Conservation (phyloP, 92 coral and sea anemone genomes). For the Pocillopora meandrina region DNA sequence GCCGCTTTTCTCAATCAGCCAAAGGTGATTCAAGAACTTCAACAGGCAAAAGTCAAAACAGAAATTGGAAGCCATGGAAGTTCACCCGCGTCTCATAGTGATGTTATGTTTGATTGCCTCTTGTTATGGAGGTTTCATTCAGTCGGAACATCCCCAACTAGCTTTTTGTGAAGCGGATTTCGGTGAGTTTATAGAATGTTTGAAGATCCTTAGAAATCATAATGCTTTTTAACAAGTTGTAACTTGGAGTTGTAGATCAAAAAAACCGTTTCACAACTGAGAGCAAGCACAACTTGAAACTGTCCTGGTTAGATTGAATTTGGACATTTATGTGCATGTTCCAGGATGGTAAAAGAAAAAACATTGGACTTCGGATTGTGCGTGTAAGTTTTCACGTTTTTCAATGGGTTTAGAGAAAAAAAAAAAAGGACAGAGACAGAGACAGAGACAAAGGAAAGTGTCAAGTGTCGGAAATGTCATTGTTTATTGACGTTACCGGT, state of each 20-base stretch:
- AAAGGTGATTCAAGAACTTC: no score
- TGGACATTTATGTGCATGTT: no score
- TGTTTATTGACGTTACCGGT: background rate
- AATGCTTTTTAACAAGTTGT: background rate
- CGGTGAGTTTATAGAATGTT: background rate
- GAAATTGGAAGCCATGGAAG: background rate
- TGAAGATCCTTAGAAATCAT: background rate
- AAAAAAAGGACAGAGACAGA: no score
- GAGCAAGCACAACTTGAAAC: background rate
- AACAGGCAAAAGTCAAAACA: no score
- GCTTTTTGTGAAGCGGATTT: conserved; percentile 33
- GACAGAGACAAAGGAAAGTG: background rate
- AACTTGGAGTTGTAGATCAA: background rate
- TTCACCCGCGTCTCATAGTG: background rate
- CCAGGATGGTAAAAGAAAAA: no score
- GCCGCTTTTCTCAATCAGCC: no score
- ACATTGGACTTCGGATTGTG: no score
- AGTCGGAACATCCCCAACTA: conserved; percentile 19
- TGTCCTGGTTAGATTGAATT: no score
- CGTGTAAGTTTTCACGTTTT: no score
- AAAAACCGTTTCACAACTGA: background rate
- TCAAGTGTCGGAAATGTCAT: background rate
- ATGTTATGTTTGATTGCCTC: background rate
- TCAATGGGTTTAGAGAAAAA: no score
- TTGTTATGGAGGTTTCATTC: conserved; percentile 3